Percentiles rank a stretch among this genome's conserved stretches.
Conservation (phyloP, 2,888 invertebrate genomes). For the Antheraea assamensis region DNA sequence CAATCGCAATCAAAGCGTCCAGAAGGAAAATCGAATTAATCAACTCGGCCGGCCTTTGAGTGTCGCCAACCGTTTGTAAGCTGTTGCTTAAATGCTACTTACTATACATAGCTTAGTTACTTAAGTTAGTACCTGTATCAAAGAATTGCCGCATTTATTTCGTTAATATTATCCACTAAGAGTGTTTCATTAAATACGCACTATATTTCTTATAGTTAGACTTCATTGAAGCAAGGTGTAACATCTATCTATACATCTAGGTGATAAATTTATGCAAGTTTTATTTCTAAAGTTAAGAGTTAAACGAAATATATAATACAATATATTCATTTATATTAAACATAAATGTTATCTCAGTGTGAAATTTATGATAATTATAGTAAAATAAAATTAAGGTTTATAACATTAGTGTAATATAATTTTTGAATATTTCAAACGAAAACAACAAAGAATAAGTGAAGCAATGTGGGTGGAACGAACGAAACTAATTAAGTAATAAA, state of each 20-base stretch:
- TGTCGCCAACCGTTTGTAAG: slow-evolving; percentile 55
- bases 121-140: slow-evolving; percentile 9
- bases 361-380: background rate
- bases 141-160: slow-evolving; percentile 22
- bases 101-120: slow-evolving; percentile 40
- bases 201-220: background rate
- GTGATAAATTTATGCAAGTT: background rate
- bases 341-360: background rate
- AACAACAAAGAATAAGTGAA: background rate
- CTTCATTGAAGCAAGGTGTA: background rate
- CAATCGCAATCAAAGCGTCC: slow-evolving; percentile 68
- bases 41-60: slow-evolving; percentile 68
- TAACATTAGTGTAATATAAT: background rate
- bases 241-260: background rate
- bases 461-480: slow-evolving; percentile 25
- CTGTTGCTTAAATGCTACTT: slow-evolving; percentile 53
- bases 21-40: slow-evolving; percentile 72
- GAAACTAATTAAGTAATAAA: slow-evolving; percentile 35
- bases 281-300: background rate
- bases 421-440: background rate
- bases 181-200: background rate
- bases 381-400: too few species aligned
- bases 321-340: slow-evolving; percentile 23
- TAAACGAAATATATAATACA: background rate
- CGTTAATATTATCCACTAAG: slow-evolving; percentile 10